Percentiles rank a stretch among this genome's conserved stretches.
phyloP scores from a whole-genome alignment of 2,888 invertebrate genomes.

The Chymomyza amoena region DNA sequence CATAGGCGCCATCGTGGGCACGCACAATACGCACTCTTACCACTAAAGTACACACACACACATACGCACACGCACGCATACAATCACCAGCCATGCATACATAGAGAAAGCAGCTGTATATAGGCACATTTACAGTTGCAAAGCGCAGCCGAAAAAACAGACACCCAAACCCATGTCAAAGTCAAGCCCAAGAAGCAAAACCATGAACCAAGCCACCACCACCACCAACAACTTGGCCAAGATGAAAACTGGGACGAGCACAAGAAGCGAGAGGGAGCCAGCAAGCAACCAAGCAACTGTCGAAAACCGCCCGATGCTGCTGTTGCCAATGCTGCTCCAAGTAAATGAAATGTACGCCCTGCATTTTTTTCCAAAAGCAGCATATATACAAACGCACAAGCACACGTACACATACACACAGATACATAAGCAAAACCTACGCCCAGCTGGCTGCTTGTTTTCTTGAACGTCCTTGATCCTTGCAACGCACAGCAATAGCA shows the following conservation, averaged over 20 bases:
- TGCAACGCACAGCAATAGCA: constrained; percentile 74
- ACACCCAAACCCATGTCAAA: constrained; percentile 58
- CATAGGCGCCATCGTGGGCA: constrained; percentile 1
- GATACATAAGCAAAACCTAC: constrained; percentile 20
- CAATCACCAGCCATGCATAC: not conserved
- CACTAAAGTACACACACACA: not conserved
- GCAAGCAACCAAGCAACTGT: not conserved
- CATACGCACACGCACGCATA: not conserved
- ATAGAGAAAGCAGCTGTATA: not conserved
- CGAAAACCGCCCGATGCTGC: constrained; percentile 11
- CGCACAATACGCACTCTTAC: constrained; percentile 3
- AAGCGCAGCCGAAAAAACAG: constrained; percentile 33
- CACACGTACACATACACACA: constrained; percentile 2
- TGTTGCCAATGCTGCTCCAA: constrained; percentile 9
- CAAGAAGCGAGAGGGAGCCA: constrained; percentile 29
- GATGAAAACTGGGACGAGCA: constrained; percentile 5
- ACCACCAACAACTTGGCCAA: constrained; percentile 10
- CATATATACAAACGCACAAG: not conserved
- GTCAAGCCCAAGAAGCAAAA: constrained; percentile 33
- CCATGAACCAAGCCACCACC: constrained; percentile 32
- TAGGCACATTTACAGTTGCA: constrained; percentile 10
- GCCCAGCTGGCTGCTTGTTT: constrained; percentile 47
- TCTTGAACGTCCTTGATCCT: constrained; percentile 79
- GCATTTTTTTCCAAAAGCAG: constrained; percentile 53
- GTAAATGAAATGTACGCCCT: constrained; percentile 58